Evolutionary conservation across 92 coral and sea anemone species (phyloP), one percentile per base, ranked within the genome.

Genomic region (Palythoa grandis): DNA sequence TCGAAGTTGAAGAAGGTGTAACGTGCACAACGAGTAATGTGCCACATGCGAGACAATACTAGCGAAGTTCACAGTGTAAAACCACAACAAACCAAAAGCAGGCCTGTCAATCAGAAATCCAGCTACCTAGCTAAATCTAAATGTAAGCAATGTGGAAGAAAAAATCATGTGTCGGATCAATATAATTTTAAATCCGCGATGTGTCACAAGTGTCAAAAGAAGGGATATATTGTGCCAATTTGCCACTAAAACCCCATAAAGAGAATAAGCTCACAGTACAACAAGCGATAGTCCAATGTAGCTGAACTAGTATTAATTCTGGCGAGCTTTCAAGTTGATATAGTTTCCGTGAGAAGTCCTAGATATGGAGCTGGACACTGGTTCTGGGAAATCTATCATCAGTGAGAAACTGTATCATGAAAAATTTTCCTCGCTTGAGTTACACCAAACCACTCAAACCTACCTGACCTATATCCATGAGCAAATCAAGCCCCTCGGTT

Each of bases 401-500:
- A 74, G 70, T 84, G 77, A 84, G 15, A 84, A 84, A 11, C 61
- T 86, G 11, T 86, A 86, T 72, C 68, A 43, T 11, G 84, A 63
- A 47, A 83, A 83, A 14, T 83, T 71, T 73, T 39, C 79, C 6
- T 7, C 37, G 0, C 72, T 22, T 67, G 13, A 67, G 13, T 67
- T 67, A 9, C 72, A 24, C 39, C 20, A 67, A 35, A n/a, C 72
- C 35, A 67, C 66, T 79, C 61, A 22, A 67, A 77, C 56, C 23
- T 47, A 54, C 38, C 76, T 87, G 50, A 87, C 90, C 23, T 87
- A 79, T 72, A 87, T 86, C 11, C 74, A 57, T 25, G 82, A 79
- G 52, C 79, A 87, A 79, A 84, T 87, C 43, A 87, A 87, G 72
- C 90, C 90, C 17, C 86, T 87, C 25, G 86, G 80, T 48, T 86